These are phyloP conservation scores for Limanda limanda DNA, from an alignment of 2,113 vertebrate genomes.

Conservation along the genomic window DNA sequence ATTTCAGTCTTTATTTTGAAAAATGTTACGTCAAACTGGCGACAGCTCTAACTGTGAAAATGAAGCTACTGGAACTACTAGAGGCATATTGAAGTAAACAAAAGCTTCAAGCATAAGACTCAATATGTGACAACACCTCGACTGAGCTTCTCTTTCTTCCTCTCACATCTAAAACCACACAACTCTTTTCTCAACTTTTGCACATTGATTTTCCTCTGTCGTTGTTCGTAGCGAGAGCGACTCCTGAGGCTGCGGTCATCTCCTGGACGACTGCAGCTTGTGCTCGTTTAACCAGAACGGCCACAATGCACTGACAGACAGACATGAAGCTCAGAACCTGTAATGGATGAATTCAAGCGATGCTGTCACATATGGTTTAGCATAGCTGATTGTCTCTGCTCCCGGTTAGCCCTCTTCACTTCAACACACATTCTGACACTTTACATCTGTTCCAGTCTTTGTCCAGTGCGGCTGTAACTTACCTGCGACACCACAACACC, in stretches of 20 bases:
- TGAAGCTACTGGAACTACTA: too few species aligned
- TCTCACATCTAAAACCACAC: not conserved
- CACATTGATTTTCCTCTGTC: not conserved
- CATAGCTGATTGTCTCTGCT: not conserved
- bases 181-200: not conserved
- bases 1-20: too few species aligned
- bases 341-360: not conserved
- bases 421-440: not conserved
- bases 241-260: not conserved
- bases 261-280: not conserved
- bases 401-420: not conserved
- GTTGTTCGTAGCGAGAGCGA: not conserved
- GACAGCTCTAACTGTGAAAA: too few species aligned
- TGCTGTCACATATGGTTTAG: not conserved
- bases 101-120: too few species aligned
- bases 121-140: not conserved
- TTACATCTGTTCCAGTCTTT: not conserved
- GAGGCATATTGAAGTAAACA: too few species aligned
- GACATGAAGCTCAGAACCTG: not conserved
- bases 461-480: not conserved
- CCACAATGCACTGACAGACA: not conserved
- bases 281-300: not conserved
- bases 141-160: not conserved
- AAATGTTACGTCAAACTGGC: too few species aligned
- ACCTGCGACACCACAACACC: not conserved